Evolutionary conservation across 2,113 vertebrate genomes (phyloP), one percentile per base, ranked within the genome.

Genomic region (Crotalus horridus): DNA sequence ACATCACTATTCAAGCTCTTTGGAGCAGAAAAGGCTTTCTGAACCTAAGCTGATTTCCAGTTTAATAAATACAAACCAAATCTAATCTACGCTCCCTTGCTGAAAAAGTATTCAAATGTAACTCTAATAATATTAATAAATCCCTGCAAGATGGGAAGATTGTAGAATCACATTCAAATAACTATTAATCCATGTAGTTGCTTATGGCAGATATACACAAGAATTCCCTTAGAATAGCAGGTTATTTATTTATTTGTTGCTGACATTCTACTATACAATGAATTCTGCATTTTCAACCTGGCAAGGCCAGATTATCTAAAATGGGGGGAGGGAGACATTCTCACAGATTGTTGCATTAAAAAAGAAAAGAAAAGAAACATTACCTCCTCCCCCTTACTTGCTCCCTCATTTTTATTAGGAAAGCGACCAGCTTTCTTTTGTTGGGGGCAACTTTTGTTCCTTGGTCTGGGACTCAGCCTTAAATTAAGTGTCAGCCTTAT

Each of bases 351-450:
- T 39, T 91, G 53, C 43, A 91, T 85, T 23, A 81, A 91, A 91
- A 91, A 48, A 13, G 13, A 55, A 55, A 9, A 23, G 6, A 21
- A 9, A 43, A 46, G 17, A 90, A 46, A 89, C 3, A n/a, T 54
- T 20, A 55, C 12, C 9, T 46, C 91, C 48, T 51, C 0, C 8
- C 24, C 48, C 43, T 0, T 43, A 61, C 24, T 89, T 61, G 29
- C 29, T 29, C 13, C 69, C 0, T 9, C 21, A 24, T 58, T 0
- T 74, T 54, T 3, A 26, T 39, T 88, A 0, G 0, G 54, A 85
- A n/a, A 81, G 15, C 59, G 1, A 61, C 54, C 85, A 29, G 54
- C n/a, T 91, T 88, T 93, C 85, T 88, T 95, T 96, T 94, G 53
- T 92, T 81, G 85, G 23, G 29, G n/a, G 86, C 92, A 89, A 3